Evolutionary conservation across 2,888 invertebrate genomes (phyloP).

Genomic region (Lordiphosa andalusiaca): DNA sequence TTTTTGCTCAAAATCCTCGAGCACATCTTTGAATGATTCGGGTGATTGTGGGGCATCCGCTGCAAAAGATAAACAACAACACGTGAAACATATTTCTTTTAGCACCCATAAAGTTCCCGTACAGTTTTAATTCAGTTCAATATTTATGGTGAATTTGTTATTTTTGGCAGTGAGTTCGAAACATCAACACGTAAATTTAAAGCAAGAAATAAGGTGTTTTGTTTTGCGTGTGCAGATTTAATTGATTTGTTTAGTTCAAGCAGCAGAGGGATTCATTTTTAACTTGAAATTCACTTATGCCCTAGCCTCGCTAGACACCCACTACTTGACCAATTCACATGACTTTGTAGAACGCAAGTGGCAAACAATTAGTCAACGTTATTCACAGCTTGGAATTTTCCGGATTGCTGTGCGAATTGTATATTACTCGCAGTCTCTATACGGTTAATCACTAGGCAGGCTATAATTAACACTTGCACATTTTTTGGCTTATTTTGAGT

Average conservation of each 20-base stretch:
- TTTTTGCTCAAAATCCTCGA: slow-evolving; percentile 88
- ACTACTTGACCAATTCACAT: slow-evolving; percentile 26
- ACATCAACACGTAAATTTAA: slow-evolving; percentile 40
- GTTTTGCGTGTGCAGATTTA: slow-evolving; percentile 51
- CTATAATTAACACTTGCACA: too few relatives aligned
- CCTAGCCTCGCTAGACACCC: slow-evolving; percentile 1
- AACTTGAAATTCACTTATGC: too few relatives aligned
- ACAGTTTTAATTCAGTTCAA: slow-evolving; percentile 17
- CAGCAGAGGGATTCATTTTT: too few relatives aligned
- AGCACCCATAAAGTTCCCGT: slow-evolving; percentile 58
- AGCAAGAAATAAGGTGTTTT: slow-evolving; percentile 11
- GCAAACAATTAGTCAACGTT: slow-evolving; percentile 64
- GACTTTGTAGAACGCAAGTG: slow-evolving; percentile 11
- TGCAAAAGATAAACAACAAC: slow-evolving; percentile 46
- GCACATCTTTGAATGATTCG: slow-evolving; percentile 88
- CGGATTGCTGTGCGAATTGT: too few relatives aligned
- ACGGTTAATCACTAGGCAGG: too few relatives aligned
- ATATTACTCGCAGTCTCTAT: too few relatives aligned
- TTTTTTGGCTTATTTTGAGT: too few relatives aligned
- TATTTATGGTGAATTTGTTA: slow-evolving; percentile 61
- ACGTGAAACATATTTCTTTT: slow-evolving; percentile 47
- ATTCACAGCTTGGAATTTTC: slow-evolving; percentile 26
- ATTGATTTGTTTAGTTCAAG: slow-evolving; percentile 68
- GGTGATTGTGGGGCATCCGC: slow-evolving; percentile 86
- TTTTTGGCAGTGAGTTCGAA: slow-evolving; percentile 61